Evolutionary conservation across 2,888 invertebrate species (phyloP).

Genomic region (Euphydryas editha): DNA sequence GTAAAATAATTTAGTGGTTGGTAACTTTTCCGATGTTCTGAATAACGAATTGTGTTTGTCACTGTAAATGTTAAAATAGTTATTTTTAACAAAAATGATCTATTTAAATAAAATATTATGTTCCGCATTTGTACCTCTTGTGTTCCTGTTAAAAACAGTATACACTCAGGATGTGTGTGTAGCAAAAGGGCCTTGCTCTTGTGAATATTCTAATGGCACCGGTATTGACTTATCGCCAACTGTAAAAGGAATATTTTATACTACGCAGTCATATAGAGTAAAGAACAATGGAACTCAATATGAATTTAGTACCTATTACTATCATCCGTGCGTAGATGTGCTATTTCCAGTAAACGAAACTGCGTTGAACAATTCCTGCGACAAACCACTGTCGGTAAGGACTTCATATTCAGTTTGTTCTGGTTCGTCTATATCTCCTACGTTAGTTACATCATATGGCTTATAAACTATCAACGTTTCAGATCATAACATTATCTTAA

Average conservation of each 20-base stretch:
- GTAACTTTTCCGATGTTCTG: neutral
- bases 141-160: constrained; percentile 25
- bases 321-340: constrained; percentile 71
- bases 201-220: constrained; percentile 77
- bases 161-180: constrained; percentile 61
- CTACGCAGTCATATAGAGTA: constrained; percentile 53
- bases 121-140: constrained; percentile 18
- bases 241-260: constrained; percentile 57
- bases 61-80: constrained; percentile 13
- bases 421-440: neutral
- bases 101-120: constrained; percentile 14
- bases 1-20: neutral
- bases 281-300: constrained; percentile 51
- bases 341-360: constrained; percentile 49
- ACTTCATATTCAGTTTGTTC: constrained; percentile 32
- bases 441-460: neutral
- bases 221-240: constrained; percentile 72
- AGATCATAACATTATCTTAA: neutral
- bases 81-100: constrained; percentile 26
- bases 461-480: neutral
- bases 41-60: constrained; percentile 10
- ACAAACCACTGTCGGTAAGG: constrained; percentile 62
- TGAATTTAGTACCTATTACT: constrained; percentile 65
- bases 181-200: constrained; percentile 66
- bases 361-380: constrained; percentile 52